Conservation (phyloP, 1,140 invertebrate species). For the Drosophila pallidifrons region DNA sequence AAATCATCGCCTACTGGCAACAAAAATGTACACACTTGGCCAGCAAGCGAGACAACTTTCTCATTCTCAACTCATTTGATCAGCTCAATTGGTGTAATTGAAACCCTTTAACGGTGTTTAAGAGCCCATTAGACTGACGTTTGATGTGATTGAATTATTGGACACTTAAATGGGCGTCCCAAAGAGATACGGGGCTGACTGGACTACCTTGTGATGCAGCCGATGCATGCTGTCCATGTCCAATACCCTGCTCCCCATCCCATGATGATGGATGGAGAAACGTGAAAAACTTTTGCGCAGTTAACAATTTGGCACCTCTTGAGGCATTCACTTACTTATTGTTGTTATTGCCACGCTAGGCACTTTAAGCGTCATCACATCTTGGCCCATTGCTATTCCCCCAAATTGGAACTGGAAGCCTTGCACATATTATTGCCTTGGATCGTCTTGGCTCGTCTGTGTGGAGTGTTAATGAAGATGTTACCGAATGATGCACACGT, state of each 20-base stretch:
- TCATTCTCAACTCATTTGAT: conserved; percentile 39
- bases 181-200: conserved; percentile 37
- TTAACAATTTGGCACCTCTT: conserved; percentile 58
- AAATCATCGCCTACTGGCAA: conserved; percentile 46
- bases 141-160: conserved; percentile 82
- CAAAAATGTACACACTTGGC: conserved; percentile 29
- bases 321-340: conserved; percentile 10
- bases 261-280: conserved; percentile 17
- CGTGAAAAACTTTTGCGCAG: conserved; percentile 48
- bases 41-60: conserved; percentile 56
- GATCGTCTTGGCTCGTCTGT: conserved; percentile 4
- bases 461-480: conserved; percentile 71
- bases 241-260: conserved; percentile 4
- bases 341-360: conserved; percentile 13
- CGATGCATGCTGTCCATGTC: conserved; percentile 30
- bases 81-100: conserved; percentile 73
- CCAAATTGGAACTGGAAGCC: conserved; percentile 47
- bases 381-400: conserved; percentile 31
- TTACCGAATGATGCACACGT: conserved; percentile 48
- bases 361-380: conserved; percentile 45
- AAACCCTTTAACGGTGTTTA: conserved; percentile 77
- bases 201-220: conserved; percentile 19
- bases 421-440: conserved; percentile 58
- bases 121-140: conserved; percentile 72
- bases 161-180: conserved; percentile 80